Base-by-base conservation (phyloP, 2,888 invertebrate genomes). In the Cinara cedri region DNA sequence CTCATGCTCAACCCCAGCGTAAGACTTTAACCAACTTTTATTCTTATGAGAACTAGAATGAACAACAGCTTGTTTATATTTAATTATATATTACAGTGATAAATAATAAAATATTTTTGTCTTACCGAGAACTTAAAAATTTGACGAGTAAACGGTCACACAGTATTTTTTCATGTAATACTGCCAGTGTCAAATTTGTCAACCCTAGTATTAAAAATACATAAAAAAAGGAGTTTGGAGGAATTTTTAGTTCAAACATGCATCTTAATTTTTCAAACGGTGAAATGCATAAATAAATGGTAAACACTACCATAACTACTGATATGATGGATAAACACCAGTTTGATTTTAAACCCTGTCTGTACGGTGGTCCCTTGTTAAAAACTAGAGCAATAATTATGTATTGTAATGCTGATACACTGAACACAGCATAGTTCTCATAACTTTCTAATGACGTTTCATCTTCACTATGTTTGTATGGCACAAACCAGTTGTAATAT, bases 401-500 rank as follows among this genome's bases (percentile, higher is more conserved):
- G 84, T 97, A 97, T 85, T 97, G 97, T 85, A 95, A 95, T 85
- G 93, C 92, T 0, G 96, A 95, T 1, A 96, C 89, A 0, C 93
- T 89, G 85, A 93, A 98, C 60, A 97, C 89, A 0, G 93, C 90
- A 84, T 95, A 96, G 84, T 96, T 96, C 85, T 97, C 97, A 86
- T 90, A 90, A 81, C 94, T 93, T 9, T 86, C 83, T 14, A 57
- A 44, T n/a, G 81, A 57, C 0, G 42, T 71, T 0, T 49, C 24
- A 24, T 54, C 74, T n/a, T 26, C 11, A 11, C 76, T 55, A 24
- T 26, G 71, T 51, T 24, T 24, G 74, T 54, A 82, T 11, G 82
- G 82, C 19, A 75, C 81, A 78, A 82, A 83, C 90, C 89, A 92
- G 1, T 89, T 87, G 84, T 91, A 91, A 19, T 86, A 85, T 0